phyloP scores from a whole-genome alignment of 1,140 invertebrate genomes.

The Ctenoplectra terminalis region DNA sequence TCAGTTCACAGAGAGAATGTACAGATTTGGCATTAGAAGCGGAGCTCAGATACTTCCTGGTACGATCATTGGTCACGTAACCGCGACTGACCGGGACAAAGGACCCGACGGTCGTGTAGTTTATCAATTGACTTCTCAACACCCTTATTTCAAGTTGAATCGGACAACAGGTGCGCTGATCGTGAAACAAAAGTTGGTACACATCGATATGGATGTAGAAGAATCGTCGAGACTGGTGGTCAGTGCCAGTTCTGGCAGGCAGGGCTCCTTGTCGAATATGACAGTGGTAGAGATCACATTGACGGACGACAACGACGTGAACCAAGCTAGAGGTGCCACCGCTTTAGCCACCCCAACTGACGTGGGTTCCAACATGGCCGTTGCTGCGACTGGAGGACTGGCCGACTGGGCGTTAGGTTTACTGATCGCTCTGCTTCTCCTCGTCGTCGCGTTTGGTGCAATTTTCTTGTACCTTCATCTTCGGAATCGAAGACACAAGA shows the following conservation, averaged over 20 bases:
- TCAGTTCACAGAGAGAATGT: constrained; percentile 93
- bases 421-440: constrained; percentile 90
- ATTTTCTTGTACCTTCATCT: constrained; percentile 93
- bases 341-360: constrained; percentile 88
- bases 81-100: constrained; percentile 94
- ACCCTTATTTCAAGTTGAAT: constrained; percentile 95
- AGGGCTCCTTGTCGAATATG: constrained; percentile 92
- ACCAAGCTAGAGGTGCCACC: constrained; percentile 86
- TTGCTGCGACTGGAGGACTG: constrained; percentile 86
- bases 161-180: constrained; percentile 94
- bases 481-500: constrained; percentile 91
- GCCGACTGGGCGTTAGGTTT: constrained; percentile 95
- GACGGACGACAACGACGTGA: constrained; percentile 84
- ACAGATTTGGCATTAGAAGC: constrained; percentile 90
- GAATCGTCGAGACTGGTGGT: constrained; percentile 89
- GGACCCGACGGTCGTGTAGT: constrained; percentile 95
- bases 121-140: constrained; percentile 92
- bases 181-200: constrained; percentile 89
- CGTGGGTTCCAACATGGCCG: constrained; percentile 79
- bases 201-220: constrained; percentile 84
- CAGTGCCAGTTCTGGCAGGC: constrained; percentile 93
- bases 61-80: constrained; percentile 92
- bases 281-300: constrained; percentile 93
- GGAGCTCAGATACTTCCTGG: constrained; percentile 88
- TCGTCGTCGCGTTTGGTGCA: constrained; percentile 91